A percentile compares a stretch with the other conserved stretches of the same genome.
Evolutionary conservation across 2,113 vertebrate genomes (phyloP).

Genomic region (Ursus arctos): DNA sequence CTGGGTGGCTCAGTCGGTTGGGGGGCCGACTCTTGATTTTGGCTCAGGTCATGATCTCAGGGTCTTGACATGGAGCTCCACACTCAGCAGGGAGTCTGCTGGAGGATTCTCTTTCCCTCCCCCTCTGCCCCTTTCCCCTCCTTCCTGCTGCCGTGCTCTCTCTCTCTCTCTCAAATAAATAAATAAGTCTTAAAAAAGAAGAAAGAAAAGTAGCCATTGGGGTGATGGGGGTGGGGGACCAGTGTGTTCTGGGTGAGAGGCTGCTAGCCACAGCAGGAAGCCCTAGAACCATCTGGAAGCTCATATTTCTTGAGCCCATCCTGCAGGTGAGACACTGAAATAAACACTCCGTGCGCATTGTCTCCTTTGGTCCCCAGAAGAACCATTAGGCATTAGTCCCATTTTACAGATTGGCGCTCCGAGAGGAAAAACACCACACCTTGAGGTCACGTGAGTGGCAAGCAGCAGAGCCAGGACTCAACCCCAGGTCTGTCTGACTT

Average conservation of each 20-base stretch:
- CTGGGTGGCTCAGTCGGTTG: too few relatives aligned
- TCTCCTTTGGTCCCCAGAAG: background rate
- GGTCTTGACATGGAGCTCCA: background rate
- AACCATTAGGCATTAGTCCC: background rate
- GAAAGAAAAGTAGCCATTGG: background rate
- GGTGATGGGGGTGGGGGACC: rapidly evolving
- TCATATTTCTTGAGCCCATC: background rate
- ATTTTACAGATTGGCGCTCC: background rate
- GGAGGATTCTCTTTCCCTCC: background rate
- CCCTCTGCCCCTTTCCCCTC: too few relatives aligned
- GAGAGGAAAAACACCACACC: background rate
- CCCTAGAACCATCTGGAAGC: background rate
- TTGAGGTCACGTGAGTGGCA: background rate
- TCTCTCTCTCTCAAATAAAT: background rate
- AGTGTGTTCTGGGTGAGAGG: background rate
- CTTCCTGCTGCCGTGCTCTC: background rate
- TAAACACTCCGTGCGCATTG: too few relatives aligned
- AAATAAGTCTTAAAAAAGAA: background rate
- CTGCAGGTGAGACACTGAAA: background rate
- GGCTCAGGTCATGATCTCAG: too few relatives aligned
- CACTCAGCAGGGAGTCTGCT: background rate
- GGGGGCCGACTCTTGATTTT: background rate
- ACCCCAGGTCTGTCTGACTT: background rate
- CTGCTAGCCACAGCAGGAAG: background rate
- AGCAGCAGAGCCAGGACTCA: background rate